Conservation (phyloP, 2,888 invertebrate species). For the Himalopsyche kuldschensis region DNA sequence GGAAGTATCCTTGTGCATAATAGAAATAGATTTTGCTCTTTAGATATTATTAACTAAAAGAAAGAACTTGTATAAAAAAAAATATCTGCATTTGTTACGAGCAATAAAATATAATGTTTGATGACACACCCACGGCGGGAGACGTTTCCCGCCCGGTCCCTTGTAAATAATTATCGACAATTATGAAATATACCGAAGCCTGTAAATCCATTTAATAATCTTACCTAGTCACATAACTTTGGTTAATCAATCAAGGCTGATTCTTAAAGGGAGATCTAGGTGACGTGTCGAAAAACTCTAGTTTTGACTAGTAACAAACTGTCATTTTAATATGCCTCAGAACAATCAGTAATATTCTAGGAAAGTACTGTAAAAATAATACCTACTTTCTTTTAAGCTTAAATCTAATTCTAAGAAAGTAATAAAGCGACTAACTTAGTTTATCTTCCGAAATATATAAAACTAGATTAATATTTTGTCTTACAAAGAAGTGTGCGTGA, state of each 20-base stretch:
- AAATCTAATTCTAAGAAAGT: slow-evolving; percentile 7
- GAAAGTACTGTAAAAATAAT: slow-evolving; percentile 1
- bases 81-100: slow-evolving; percentile 18
- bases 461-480: background rate
- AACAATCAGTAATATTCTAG: slow-evolving; percentile 32
- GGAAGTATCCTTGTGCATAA: slow-evolving; percentile 29
- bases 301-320: background rate
- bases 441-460: slow-evolving; percentile 18
- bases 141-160: background rate
- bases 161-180: background rate
- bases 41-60: slow-evolving; percentile 9
- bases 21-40: slow-evolving; percentile 36
- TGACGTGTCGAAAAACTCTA: background rate
- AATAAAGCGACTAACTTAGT: background rate
- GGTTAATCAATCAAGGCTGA: slow-evolving; percentile 15
- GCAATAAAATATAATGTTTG: slow-evolving; percentile 17
- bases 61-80: slow-evolving; percentile 3
- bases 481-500: slow-evolving; percentile 2
- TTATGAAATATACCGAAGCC: background rate
- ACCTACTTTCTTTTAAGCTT: slow-evolving; percentile 15
- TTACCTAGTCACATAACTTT: background rate
- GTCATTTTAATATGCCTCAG: slow-evolving; percentile 24
- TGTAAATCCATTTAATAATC: background rate
- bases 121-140: background rate
- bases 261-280: background rate